Conservation (phyloP, 2,113 vertebrate genomes). For the Struthio camelus region DNA sequence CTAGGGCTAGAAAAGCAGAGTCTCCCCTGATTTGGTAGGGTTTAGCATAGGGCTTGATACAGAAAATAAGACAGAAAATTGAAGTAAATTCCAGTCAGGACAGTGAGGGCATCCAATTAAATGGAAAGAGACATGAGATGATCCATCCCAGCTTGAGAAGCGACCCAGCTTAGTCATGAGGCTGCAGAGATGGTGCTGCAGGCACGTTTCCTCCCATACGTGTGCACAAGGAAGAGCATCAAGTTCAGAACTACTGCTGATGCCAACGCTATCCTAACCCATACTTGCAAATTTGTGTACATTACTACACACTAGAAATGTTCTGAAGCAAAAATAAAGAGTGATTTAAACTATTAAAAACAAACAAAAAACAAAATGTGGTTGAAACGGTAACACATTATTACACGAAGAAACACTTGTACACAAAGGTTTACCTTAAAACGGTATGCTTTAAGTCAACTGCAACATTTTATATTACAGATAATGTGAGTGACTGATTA, state of each 20-base stretch:
- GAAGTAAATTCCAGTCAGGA: neutral
- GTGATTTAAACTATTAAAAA: neutral
- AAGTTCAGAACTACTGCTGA: neutral
- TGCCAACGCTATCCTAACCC: neutral
- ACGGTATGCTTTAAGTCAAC: too few species aligned
- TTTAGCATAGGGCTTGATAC: neutral
- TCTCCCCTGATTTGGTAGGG: neutral
- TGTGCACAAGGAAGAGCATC: fast-evolving
- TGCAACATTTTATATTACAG: neutral
- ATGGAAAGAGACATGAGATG: neutral
- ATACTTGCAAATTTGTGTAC: neutral
- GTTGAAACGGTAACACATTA: neutral
- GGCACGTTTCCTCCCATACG: neutral
- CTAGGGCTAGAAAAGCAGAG: neutral
- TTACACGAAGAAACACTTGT: neutral
- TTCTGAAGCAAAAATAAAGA: neutral
- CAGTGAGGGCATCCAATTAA: neutral
- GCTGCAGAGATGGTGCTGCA: neutral
- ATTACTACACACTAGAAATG: neutral
- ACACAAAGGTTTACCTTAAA: too few species aligned
- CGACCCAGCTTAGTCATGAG: neutral
- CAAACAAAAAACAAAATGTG: neutral
- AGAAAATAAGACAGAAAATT: neutral
- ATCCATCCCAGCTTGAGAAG: neutral
- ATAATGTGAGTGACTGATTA: neutral